Conservation (phyloP, 2,113 vertebrate genomes). For the Onychostruthus taczanowskii region DNA sequence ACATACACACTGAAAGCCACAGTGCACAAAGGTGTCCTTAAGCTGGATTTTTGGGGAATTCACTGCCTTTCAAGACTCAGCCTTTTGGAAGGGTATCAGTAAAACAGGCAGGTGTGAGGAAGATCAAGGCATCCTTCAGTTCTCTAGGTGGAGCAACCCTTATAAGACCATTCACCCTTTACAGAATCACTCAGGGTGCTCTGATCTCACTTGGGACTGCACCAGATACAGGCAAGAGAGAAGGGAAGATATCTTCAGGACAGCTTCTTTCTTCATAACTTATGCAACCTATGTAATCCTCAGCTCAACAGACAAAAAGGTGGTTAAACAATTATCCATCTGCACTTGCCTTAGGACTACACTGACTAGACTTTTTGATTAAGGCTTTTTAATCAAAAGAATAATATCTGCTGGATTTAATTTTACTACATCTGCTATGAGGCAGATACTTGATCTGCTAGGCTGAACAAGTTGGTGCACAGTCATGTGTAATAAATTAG, state of each 20-base stretch:
- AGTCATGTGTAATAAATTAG: constrained; percentile 13
- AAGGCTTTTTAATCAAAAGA: constrained; percentile 26
- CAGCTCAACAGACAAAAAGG: neutral
- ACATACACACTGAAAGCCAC: neutral
- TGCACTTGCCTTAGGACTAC: neutral
- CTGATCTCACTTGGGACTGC: neutral
- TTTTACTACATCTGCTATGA: neutral
- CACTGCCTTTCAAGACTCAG: neutral
- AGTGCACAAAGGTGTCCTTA: neutral
- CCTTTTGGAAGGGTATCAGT: neutral
- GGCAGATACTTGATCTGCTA: constrained; percentile 1
- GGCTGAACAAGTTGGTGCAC: neutral
- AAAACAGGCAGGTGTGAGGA: neutral
- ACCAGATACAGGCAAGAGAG: neutral
- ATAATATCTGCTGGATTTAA: constrained; percentile 2
- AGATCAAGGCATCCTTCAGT: neutral
- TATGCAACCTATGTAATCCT: neutral
- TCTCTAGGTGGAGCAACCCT: neutral
- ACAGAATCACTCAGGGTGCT: neutral
- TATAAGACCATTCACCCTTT: neutral
- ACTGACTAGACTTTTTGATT: neutral
- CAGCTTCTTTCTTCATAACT: neutral
- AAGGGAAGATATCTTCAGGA: neutral
- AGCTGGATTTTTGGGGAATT: neutral
- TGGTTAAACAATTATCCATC: neutral